phyloP scores from a whole-genome alignment of 2,797 vertebrate genomes.

The Gobio occitaniae region DNA sequence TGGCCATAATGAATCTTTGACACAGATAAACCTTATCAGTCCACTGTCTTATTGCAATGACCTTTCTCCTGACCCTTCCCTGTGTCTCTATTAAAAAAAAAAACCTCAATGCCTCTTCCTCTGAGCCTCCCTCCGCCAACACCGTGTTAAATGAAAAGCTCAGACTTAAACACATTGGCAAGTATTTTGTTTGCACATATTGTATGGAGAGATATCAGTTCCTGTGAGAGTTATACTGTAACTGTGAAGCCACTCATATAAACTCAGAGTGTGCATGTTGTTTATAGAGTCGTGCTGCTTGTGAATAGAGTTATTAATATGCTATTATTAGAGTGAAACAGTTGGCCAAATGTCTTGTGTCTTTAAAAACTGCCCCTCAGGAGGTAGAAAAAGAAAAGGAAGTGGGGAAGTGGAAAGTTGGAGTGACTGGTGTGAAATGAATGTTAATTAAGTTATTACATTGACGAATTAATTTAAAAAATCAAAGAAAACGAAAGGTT shows the following conservation, averaged over 20 bases:
- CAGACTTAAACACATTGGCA: background rate
- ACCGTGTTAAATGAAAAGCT: constrained; percentile 18
- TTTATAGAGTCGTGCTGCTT: constrained; percentile 15
- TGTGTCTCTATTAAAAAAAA: constrained; percentile 55
- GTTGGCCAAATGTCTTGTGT: constrained; percentile 28
- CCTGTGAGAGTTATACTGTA: constrained; percentile 1
- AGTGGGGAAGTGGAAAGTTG: constrained; percentile 56
- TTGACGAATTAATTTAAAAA: constrained; percentile 82
- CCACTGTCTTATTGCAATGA: constrained; percentile 61
- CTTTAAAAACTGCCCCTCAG: constrained; percentile 69
- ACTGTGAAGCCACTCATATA: constrained; percentile 6
- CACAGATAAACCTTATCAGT: constrained; percentile 69
- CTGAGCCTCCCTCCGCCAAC: background rate
- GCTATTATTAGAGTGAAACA: constrained; percentile 33
- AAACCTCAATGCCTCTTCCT: constrained; percentile 1
- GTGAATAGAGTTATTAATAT: constrained; percentile 39
- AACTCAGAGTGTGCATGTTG: constrained; percentile 1
- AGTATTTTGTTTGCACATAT: background rate
- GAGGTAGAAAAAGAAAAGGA: constrained; percentile 12
- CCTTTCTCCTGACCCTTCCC: constrained; percentile 54
- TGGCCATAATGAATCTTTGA: constrained; percentile 65
- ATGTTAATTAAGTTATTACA: constrained; percentile 85
- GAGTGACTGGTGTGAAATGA: constrained; percentile 81
- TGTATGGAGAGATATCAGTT: background rate
- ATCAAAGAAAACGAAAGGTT: constrained; percentile 70